These are phyloP conservation scores for Arbacia lixula DNA, from an alignment of 53 echinoderm and acorn worm species.

Conservation along the genomic window DNA sequence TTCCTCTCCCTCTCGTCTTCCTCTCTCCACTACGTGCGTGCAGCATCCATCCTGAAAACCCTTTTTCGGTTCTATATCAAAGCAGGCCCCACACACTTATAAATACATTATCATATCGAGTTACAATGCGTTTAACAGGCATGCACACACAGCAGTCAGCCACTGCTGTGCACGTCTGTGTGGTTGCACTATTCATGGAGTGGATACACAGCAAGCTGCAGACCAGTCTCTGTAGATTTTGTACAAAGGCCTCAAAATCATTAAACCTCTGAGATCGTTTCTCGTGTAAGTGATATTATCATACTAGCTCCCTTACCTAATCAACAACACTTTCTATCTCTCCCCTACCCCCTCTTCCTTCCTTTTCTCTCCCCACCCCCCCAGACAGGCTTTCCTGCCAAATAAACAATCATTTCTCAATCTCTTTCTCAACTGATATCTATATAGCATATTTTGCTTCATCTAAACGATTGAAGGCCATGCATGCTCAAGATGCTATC, in stretches of 20 bases:
- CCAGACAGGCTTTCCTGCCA: too few species aligned
- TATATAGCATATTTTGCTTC: too few species aligned
- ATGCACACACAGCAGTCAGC: too few species aligned
- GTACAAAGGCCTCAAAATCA: constrained; percentile 30
- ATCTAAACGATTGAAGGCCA: too few species aligned
- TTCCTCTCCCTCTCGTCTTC: too few species aligned
- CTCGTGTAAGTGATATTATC: constrained; percentile 32
- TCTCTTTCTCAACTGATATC: too few species aligned
- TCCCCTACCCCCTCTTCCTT: too few species aligned
- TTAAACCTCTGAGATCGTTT: constrained; percentile 18
- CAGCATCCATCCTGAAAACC: constrained; percentile 7
- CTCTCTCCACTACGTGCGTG: too few species aligned
- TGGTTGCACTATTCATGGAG: constrained; percentile 14
- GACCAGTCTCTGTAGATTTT: background rate
- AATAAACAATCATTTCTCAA: too few species aligned
- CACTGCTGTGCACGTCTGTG: background rate
- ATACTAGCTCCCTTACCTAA: background rate
- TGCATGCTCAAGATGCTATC: too few species aligned
- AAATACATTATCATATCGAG: constrained; percentile 46
- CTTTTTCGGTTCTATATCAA: constrained; percentile 5
- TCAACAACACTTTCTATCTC: too few species aligned
- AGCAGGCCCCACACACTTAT: constrained; percentile 41
- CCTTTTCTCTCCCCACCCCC: too few species aligned
- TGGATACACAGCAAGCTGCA: background rate
- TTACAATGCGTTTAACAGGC: constrained; percentile 33